These are phyloP conservation scores for Drosophila nigricruria DNA, from an alignment of 2,888 invertebrate species.

Conservation along the genomic window DNA sequence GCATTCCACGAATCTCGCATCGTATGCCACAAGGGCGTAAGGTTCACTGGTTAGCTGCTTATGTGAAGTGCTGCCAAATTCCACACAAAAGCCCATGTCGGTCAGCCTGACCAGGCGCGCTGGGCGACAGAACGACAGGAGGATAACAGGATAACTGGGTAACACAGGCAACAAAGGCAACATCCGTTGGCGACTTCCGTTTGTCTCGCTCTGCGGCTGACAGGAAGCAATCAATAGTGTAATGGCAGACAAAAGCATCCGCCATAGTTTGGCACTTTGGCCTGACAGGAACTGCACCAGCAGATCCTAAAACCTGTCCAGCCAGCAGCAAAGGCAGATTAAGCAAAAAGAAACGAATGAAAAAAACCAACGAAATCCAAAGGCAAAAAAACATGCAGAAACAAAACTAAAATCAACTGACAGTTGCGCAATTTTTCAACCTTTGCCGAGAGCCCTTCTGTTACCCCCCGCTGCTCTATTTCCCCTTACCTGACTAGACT, in stretches of 20 bases:
- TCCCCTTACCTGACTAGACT: slow-evolving; percentile 4
- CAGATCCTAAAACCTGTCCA: slow-evolving; percentile 6
- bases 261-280: slow-evolving; percentile 47
- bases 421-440: slow-evolving; percentile 68
- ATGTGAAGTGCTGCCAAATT: slow-evolving; percentile 52
- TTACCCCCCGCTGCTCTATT: neutral
- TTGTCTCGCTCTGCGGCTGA: slow-evolving; percentile 69
- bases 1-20: slow-evolving; percentile 6
- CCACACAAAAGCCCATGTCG: slow-evolving; percentile 51
- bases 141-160: slow-evolving; percentile 20
- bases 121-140: neutral
- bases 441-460: slow-evolving; percentile 19
- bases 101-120: slow-evolving; percentile 16
- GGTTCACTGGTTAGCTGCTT: slow-evolving; percentile 34
- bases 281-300: slow-evolving; percentile 30
- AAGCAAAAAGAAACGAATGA: neutral
- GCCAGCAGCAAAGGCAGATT: neutral
- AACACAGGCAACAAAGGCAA: slow-evolving; percentile 51
- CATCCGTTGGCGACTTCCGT: slow-evolving; percentile 70
- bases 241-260: slow-evolving; percentile 77
- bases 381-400: slow-evolving; percentile 51
- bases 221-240: slow-evolving; percentile 82
- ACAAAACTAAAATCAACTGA: slow-evolving; percentile 38
- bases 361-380: slow-evolving; percentile 15
- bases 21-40: slow-evolving; percentile 15